Evolutionary conservation across 1,140 invertebrate genomes (phyloP).

Genomic region (Drosophila lini): DNA sequence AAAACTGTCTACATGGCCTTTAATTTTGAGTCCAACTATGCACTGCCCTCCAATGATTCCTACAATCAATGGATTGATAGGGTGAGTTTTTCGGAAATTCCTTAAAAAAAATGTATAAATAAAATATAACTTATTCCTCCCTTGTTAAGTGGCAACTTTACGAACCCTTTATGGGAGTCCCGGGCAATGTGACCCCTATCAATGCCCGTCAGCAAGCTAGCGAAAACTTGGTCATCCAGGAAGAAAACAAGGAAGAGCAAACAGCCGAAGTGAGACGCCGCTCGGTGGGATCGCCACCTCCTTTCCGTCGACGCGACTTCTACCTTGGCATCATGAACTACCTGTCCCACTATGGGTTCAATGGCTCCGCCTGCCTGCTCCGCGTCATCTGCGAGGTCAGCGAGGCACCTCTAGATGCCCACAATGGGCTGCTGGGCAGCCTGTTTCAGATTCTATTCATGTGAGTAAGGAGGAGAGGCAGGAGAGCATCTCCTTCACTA

Average conservation of each 20-base stretch:
- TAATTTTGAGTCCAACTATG: slow-evolving; percentile 91
- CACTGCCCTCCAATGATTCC: slow-evolving; percentile 81
- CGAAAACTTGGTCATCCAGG: neutral
- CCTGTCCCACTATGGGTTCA: slow-evolving; percentile 84
- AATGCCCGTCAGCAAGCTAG: slow-evolving; percentile 47
- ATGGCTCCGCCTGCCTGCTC: slow-evolving; percentile 85
- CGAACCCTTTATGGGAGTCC: slow-evolving; percentile 58
- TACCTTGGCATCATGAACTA: slow-evolving; percentile 71
- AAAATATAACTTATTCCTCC: neutral
- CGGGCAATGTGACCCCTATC: slow-evolving; percentile 69
- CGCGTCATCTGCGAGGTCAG: slow-evolving; percentile 85
- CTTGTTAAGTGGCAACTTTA: slow-evolving; percentile 71
- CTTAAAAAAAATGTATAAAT: too few relatives aligned
- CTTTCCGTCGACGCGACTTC: slow-evolving; percentile 63
- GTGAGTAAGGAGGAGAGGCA: slow-evolving; percentile 70
- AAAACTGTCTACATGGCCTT: slow-evolving; percentile 89
- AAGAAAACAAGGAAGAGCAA: slow-evolving; percentile 17
- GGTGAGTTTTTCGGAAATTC: slow-evolving; percentile 32
- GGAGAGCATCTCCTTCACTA: slow-evolving; percentile 25
- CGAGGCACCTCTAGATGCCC: slow-evolving; percentile 77
- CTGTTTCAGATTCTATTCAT: slow-evolving; percentile 85
- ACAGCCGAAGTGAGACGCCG: slow-evolving; percentile 22
- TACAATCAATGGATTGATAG: slow-evolving; percentile 73
- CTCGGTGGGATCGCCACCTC: slow-evolving; percentile 30
- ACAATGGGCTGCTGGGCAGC: slow-evolving; percentile 85